Evolutionary conservation across 2,113 vertebrate genomes (phyloP).

Genomic region (Equus przewalskii): DNA sequence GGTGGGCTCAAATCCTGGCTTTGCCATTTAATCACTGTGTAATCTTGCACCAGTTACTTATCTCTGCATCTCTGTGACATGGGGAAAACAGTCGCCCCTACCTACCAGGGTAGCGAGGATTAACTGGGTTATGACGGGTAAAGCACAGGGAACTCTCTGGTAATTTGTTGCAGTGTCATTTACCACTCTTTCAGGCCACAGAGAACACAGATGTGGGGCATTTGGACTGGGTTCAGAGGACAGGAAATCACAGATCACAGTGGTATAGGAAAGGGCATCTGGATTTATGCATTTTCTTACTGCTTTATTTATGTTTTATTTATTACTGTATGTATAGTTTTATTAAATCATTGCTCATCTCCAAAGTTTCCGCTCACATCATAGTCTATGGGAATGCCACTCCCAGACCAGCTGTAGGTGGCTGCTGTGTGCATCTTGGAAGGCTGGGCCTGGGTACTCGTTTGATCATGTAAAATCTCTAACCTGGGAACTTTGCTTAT

Average conservation of each 20-base stretch:
- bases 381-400: background rate
- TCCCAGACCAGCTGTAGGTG: rapidly evolving
- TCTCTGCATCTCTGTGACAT: background rate
- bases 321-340: background rate
- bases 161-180: background rate
- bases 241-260: background rate
- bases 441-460: background rate
- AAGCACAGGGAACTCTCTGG: background rate
- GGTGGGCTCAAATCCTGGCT: background rate
- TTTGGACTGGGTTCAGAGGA: background rate
- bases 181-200: background rate
- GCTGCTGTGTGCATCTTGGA: background rate
- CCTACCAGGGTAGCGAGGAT: background rate
- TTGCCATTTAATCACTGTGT: background rate
- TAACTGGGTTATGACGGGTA: background rate
- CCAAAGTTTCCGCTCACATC: background rate
- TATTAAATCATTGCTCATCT: background rate
- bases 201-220: background rate
- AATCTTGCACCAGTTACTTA: background rate
- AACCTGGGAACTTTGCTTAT: background rate
- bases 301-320: background rate
- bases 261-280: background rate
- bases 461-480: background rate
- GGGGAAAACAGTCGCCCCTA: background rate
- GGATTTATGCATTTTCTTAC: background rate